Conservation (phyloP, 2,797 vertebrate genomes). For the Nyctalus aviator region DNA sequence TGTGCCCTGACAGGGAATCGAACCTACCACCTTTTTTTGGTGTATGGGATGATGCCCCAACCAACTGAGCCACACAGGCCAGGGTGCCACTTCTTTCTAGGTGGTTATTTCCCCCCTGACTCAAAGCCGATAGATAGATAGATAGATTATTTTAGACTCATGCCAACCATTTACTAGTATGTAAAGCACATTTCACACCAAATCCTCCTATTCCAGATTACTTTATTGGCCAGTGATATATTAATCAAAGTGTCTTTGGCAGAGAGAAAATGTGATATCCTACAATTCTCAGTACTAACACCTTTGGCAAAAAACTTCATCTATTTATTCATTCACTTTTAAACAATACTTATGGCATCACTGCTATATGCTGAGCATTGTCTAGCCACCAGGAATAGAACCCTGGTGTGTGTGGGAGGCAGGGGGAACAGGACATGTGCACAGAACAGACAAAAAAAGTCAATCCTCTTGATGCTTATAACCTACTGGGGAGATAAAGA, state of each 20-base stretch:
- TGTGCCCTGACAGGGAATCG: too few relatives aligned
- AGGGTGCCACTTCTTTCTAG: neutral
- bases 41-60: too few relatives aligned
- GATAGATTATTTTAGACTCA: neutral
- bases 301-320: neutral
- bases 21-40: too few relatives aligned
- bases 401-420: too few relatives aligned
- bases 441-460: neutral
- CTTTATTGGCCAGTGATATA: neutral
- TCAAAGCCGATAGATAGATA: neutral
- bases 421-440: rapidly evolving
- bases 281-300: neutral
- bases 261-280: neutral
- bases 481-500: neutral
- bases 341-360: neutral
- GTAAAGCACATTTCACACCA: neutral
- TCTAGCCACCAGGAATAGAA: neutral
- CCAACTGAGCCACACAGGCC: too few relatives aligned
- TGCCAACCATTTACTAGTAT: neutral
- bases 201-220: neutral
- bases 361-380: neutral
- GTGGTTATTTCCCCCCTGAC: neutral
- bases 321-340: neutral
- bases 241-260: neutral
- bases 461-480: neutral